These are phyloP conservation scores for Tupiocoris notatus DNA, from an alignment of 2,888 invertebrate genomes.

Conservation along the genomic window DNA sequence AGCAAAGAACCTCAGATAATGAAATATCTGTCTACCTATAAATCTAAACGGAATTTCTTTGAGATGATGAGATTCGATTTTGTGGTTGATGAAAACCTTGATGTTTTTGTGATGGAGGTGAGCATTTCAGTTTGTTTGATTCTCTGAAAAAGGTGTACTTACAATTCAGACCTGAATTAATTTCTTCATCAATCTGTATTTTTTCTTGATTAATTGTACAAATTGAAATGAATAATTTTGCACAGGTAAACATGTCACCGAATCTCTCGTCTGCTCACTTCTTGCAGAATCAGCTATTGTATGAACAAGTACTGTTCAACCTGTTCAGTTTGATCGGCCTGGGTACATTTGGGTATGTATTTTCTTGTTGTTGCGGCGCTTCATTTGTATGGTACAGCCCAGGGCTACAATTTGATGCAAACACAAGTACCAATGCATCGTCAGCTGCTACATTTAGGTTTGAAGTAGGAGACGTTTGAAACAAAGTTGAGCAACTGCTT, in stretches of 20 bases:
- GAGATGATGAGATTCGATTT: slow-evolving; percentile 95
- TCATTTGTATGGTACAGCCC: no score
- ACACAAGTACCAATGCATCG: no score
- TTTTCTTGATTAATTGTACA: no score
- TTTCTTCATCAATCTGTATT: no score
- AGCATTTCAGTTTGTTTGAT: not conserved
- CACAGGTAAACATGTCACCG: slow-evolving; percentile 95
- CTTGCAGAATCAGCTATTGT: slow-evolving; percentile 79
- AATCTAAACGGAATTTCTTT: slow-evolving; percentile 73
- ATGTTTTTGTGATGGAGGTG: slow-evolving; percentile 80
- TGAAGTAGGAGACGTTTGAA: no score
- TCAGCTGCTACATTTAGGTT: no score
- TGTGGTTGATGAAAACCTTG: slow-evolving; percentile 80
- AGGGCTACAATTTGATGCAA: no score
- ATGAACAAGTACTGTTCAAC: slow-evolving; percentile 89
- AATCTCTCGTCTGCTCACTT: slow-evolving; percentile 93
- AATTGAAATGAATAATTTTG: no score
- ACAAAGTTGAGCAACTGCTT: no score
- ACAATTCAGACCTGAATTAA: no score
- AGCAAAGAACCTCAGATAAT: slow-evolving; percentile 71
- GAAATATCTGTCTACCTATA: slow-evolving; percentile 59
- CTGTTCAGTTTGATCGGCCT: slow-evolving; percentile 77
- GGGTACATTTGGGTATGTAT: slow-evolving; percentile 6
- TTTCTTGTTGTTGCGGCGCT: no score
- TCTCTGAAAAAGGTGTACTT: not conserved